Conservation (phyloP, 2,113 vertebrate species). For the Narcine bancroftii region DNA sequence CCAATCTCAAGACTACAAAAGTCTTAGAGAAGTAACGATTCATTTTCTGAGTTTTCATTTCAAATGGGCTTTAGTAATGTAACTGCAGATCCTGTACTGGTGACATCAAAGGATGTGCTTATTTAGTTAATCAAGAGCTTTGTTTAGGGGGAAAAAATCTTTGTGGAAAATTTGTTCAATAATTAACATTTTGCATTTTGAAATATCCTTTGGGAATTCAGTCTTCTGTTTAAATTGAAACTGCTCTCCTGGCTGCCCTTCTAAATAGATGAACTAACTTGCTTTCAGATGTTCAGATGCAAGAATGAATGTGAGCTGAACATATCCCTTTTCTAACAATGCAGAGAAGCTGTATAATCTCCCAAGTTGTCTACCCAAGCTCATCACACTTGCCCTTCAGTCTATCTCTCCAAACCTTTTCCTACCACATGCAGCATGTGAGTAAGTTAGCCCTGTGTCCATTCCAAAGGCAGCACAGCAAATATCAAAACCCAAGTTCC, state of each 20-base stretch:
- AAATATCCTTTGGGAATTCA: background rate
- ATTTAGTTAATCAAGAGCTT: background rate
- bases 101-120: background rate
- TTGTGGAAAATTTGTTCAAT: too few relatives aligned
- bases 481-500: too few relatives aligned
- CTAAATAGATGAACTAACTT: background rate
- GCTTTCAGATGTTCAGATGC: background rate
- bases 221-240: background rate
- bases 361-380: too few relatives aligned
- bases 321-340: background rate
- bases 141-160: background rate
- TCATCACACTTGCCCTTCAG: too few relatives aligned
- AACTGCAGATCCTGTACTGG: background rate
- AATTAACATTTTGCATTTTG: slow-evolving; percentile 1
- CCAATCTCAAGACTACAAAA: background rate
- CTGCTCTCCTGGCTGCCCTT: background rate
- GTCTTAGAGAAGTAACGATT: background rate
- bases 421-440: too few relatives aligned
- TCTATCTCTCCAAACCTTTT: too few relatives aligned
- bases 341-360: background rate
- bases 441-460: background rate
- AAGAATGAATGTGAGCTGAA: background rate
- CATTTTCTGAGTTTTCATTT: background rate
- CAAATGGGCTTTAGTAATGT: background rate
- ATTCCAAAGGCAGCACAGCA: background rate